phyloP scores from a whole-genome alignment of 1,140 invertebrate species.

The Aphelenchoides fujianensis region DNA sequence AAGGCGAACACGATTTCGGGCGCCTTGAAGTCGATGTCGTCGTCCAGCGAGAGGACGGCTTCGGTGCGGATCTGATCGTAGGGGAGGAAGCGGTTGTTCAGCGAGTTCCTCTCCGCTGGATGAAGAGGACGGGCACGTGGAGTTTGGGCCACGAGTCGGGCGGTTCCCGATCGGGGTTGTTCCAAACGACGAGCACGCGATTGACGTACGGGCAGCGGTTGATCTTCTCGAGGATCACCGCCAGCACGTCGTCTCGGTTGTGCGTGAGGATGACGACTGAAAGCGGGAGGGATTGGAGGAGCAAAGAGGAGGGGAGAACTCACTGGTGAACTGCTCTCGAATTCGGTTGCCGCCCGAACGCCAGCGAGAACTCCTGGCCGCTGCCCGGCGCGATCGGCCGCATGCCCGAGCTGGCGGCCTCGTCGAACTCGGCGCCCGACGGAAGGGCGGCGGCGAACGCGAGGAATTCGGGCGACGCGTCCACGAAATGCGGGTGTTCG shows the following conservation, averaged over 20 bases:
- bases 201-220: constrained; percentile 90
- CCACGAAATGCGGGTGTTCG: constrained; percentile 74
- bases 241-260: constrained; percentile 84
- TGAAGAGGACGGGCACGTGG: constrained; percentile 68
- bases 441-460: constrained; percentile 68
- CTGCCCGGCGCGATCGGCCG: constrained; percentile 88
- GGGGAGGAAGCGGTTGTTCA: constrained; percentile 95
- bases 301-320: too few species aligned
- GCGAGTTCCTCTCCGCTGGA: constrained; percentile 83
- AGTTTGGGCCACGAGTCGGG: constrained; percentile 75
- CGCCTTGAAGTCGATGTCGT: constrained; percentile 91
- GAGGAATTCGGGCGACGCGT: constrained; percentile 86
- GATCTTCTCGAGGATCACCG: constrained; percentile 81
- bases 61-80: constrained; percentile 94
- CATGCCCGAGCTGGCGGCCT: constrained; percentile 84
- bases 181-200: constrained; percentile 96
- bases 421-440: constrained; percentile 49
- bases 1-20: constrained; percentile 99
- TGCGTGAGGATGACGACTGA: constrained; percentile 90
- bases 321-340: constrained; percentile 87
- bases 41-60: constrained; percentile 91
- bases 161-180: constrained; percentile 78
- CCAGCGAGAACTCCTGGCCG: constrained; percentile 92
- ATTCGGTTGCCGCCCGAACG: constrained; percentile 88
- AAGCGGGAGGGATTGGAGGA: too few species aligned